A percentile compares a stretch with the other conserved stretches of the same genome.
phyloP scores from a whole-genome alignment of 2,113 vertebrate species.

The Lycocorax pyrrhopterus region DNA sequence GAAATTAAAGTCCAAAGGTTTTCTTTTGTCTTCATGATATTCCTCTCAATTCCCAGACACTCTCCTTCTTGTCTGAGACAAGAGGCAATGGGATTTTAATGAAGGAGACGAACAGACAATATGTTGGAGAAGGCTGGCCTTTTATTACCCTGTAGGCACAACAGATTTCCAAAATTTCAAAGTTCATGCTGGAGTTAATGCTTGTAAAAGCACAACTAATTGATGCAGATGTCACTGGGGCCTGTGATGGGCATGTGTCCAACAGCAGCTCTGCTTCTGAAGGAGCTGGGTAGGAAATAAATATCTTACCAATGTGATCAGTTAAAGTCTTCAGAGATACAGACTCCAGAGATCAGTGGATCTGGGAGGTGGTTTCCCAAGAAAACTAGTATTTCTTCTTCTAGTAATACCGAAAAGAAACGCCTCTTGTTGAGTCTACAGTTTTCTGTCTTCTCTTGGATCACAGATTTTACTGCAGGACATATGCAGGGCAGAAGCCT shows the following conservation, averaged over 20 bases:
- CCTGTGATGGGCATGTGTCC: background rate
- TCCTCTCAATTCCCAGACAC: background rate
- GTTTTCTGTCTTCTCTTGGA: background rate
- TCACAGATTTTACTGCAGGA: background rate
- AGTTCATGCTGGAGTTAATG: background rate
- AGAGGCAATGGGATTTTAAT: background rate
- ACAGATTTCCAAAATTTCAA: background rate
- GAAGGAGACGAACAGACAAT: background rate
- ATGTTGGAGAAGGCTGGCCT: background rate
- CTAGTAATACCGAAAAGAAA: background rate
- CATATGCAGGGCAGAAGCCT: fast-evolving
- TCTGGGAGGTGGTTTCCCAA: background rate
- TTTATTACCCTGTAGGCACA: background rate
- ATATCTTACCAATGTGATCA: background rate
- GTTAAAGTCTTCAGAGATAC: background rate
- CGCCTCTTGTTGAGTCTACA: background rate
- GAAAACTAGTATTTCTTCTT: background rate
- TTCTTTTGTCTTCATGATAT: background rate
- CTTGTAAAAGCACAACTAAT: background rate
- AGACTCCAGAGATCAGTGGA: background rate
- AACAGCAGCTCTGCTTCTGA: background rate
- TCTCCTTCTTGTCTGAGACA: background rate
- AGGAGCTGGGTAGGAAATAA: background rate
- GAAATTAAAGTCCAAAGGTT: background rate
- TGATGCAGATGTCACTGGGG: background rate